Conservation (phyloP, 2,797 vertebrate genomes). For the Siniperca obscura region DNA sequence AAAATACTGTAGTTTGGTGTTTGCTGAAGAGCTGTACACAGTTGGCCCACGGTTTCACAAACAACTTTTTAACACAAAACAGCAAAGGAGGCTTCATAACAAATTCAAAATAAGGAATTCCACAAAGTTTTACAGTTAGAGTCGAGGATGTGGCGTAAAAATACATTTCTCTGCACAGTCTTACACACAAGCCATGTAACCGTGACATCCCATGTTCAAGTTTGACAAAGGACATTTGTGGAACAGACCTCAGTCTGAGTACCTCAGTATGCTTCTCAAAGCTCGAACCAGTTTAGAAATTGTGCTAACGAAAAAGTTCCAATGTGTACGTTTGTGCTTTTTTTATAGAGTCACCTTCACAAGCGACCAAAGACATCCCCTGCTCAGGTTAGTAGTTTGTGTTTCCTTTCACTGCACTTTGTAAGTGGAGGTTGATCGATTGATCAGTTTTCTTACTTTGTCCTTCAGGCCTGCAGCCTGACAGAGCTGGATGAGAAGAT, state of each 20-base stretch:
- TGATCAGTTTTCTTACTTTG: constrained; percentile 11
- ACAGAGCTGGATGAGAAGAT: constrained; percentile 98
- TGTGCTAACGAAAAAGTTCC: constrained; percentile 22
- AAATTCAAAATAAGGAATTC: constrained; percentile 36
- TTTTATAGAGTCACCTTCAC: constrained; percentile 88
- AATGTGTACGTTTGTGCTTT: constrained; percentile 29
- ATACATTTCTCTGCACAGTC: background rate
- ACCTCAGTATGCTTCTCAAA: constrained; percentile 17
- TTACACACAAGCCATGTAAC: background rate
- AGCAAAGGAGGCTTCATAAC: constrained; percentile 37
- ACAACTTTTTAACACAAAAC: constrained; percentile 51
- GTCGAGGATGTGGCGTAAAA: background rate
- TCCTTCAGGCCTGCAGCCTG: constrained; percentile 91
- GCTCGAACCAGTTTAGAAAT: constrained; percentile 5
- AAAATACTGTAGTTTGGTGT: constrained; percentile 72
- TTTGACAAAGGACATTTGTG: background rate
- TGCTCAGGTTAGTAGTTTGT: constrained; percentile 85
- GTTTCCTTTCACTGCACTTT: constrained; percentile 17
- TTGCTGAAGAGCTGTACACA: constrained; percentile 64
- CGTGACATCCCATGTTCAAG: background rate
- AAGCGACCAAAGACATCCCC: constrained; percentile 90
- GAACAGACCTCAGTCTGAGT: background rate
- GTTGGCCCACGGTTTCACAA: constrained; percentile 58
- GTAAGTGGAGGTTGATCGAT: background rate
- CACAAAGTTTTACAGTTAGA: constrained; percentile 6